These are phyloP conservation scores for Meandrusa payeni DNA, from an alignment of 2,888 invertebrate species.

Conservation along the genomic window DNA sequence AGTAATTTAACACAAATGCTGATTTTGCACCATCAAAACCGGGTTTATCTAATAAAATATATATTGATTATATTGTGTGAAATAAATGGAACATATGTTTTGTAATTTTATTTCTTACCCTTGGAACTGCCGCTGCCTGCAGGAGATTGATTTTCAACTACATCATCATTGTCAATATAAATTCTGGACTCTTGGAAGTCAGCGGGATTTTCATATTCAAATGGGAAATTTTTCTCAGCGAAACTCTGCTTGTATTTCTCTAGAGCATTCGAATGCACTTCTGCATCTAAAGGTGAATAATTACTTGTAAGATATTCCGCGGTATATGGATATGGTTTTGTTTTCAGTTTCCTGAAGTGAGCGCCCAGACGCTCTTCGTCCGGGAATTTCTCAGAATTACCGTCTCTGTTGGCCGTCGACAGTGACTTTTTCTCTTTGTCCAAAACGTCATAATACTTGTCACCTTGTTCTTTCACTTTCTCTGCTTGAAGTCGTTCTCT, in stretches of 20 bases:
- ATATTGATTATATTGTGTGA: background rate
- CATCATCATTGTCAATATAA: slow-evolving; percentile 77
- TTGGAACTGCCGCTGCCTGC: slow-evolving; percentile 62
- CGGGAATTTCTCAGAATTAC: slow-evolving; percentile 37
- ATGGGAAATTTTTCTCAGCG: slow-evolving; percentile 69
- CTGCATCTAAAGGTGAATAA: slow-evolving; percentile 65
- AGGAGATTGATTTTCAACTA: slow-evolving; percentile 64
- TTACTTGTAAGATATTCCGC: slow-evolving; percentile 69
- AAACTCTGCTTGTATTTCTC: slow-evolving; percentile 73
- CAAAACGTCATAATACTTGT: slow-evolving; percentile 37
- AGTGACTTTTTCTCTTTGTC: slow-evolving; percentile 68
- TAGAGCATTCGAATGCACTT: slow-evolving; percentile 64
- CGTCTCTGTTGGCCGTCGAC: slow-evolving; percentile 28
- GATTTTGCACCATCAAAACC: slow-evolving; percentile 43
- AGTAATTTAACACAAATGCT: slow-evolving; percentile 70
- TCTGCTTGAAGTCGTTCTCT: slow-evolving; percentile 65
- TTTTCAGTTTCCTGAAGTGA: slow-evolving; percentile 65
- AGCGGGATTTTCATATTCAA: slow-evolving; percentile 70
- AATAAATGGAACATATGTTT: background rate
- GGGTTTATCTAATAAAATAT: slow-evolving; percentile 32
- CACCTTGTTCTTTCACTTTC: slow-evolving; percentile 38
- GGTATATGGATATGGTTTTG: slow-evolving; percentile 57
- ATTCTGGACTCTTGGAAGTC: slow-evolving; percentile 78
- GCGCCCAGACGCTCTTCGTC: slow-evolving; percentile 77
- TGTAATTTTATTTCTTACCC: slow-evolving; percentile 43